Conservation (phyloP, 1,140 invertebrate genomes). For the Rhopalosiphum maidis region DNA sequence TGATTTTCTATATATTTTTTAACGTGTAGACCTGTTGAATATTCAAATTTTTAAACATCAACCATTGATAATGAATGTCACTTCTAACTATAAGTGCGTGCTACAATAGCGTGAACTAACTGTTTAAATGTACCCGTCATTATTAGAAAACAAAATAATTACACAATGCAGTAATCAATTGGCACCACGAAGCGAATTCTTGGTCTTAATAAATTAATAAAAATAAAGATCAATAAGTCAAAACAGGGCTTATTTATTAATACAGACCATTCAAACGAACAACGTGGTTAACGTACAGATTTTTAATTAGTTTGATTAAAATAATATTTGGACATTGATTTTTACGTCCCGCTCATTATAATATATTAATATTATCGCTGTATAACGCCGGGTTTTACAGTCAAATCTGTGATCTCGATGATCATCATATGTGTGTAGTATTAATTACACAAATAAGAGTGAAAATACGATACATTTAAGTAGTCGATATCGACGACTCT, state of each 20-base stretch:
- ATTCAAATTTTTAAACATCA: not conserved
- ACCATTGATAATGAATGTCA: not conserved
- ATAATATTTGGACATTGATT: not conserved
- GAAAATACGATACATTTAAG: not conserved
- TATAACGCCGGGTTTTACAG: not conserved
- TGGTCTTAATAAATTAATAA: not conserved
- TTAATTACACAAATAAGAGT: too few species aligned
- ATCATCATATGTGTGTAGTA: too few species aligned
- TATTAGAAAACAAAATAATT: not conserved
- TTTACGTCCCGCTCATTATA: not conserved
- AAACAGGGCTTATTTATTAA: not conserved
- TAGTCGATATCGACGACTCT: not conserved
- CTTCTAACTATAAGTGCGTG: not conserved
- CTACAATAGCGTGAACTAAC: not conserved
- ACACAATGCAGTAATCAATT: not conserved
- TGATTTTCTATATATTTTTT: not conserved
- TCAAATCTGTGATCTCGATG: not conserved
- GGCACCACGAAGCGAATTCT: not conserved
- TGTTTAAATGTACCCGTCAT: not conserved
- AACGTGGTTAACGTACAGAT: not conserved
- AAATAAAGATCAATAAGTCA: not conserved
- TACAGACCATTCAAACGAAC: not conserved
- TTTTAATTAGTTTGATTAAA: slow-evolving; percentile 4
- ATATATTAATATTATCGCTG: too few species aligned
- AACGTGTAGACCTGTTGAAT: not conserved